phyloP scores from a whole-genome alignment of 1,140 invertebrate genomes.

The Microplitis demolitor region DNA sequence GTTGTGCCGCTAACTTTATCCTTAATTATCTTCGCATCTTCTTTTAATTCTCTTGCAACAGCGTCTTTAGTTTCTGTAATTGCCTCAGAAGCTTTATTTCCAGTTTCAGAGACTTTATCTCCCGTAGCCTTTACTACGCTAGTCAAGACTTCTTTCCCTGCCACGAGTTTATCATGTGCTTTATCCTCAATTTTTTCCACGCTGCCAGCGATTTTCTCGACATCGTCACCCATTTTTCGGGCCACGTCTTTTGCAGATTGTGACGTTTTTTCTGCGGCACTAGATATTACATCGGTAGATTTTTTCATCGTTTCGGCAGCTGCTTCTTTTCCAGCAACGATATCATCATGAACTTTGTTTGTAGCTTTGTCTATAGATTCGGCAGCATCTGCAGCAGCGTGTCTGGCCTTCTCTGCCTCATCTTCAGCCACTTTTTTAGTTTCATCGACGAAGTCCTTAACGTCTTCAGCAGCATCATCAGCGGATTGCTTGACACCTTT shows the following conservation, averaged over 20 bases:
- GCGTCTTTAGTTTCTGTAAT: not conserved
- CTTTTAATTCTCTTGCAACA: slow-evolving; percentile 24
- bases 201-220: not conserved
- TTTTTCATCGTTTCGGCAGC: slow-evolving; percentile 23
- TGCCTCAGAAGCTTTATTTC: not conserved
- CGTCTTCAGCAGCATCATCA: slow-evolving; percentile 23
- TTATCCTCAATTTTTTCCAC: slow-evolving; percentile 22
- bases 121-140: slow-evolving; percentile 7
- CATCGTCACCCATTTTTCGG: slow-evolving; percentile 28
- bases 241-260: not conserved
- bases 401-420: slow-evolving; percentile 21
- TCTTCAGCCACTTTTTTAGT: not conserved
- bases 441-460: slow-evolving; percentile 26
- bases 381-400: not conserved
- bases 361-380: slow-evolving; percentile 11
- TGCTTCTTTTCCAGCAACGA: not conserved
- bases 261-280: not conserved
- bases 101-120: slow-evolving; percentile 1
- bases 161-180: not conserved
- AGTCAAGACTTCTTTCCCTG: not conserved
- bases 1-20: slow-evolving; percentile 5
- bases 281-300: slow-evolving; percentile 26
- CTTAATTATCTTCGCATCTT: slow-evolving; percentile 23
- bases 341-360: not conserved
- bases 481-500: slow-evolving; percentile 32